Conservation (phyloP, 2,888 invertebrate genomes). For the Anticlea derivata region DNA sequence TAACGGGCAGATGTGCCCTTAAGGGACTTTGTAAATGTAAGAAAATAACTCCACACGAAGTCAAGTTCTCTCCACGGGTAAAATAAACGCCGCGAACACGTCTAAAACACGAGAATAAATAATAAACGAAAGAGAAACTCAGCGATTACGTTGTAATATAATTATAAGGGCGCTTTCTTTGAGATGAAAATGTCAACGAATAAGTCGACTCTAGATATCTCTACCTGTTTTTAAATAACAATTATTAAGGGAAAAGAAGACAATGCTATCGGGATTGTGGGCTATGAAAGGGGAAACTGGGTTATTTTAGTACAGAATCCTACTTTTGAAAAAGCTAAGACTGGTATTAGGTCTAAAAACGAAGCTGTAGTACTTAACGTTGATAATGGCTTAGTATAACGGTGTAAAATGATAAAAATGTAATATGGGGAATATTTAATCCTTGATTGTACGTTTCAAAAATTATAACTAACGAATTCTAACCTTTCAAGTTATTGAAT, state of each 20-base stretch:
- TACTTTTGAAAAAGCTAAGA: not conserved
- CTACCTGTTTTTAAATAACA: constrained; percentile 21
- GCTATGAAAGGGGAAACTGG: constrained; percentile 10
- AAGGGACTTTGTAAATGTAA: too few species aligned
- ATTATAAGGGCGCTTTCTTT: constrained; percentile 33
- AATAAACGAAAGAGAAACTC: constrained; percentile 30
- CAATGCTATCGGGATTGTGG: constrained; percentile 16
- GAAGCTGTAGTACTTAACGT: too few species aligned
- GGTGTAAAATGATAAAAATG: too few species aligned
- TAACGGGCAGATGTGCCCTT: too few species aligned
- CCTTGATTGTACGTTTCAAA: too few species aligned
- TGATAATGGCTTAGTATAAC: too few species aligned
- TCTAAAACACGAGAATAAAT: constrained; percentile 11
- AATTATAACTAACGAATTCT: too few species aligned
- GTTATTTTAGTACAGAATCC: not conserved
- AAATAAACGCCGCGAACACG: not conserved
- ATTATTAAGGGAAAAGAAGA: constrained; percentile 14
- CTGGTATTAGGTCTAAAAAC: too few species aligned
- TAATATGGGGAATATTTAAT: too few species aligned
- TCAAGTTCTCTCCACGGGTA: too few species aligned
- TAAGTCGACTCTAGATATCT: constrained; percentile 17
- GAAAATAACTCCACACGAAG: too few species aligned
- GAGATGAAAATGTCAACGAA: constrained; percentile 29
- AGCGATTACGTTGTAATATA: constrained; percentile 26
- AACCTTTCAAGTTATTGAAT: too few species aligned